A percentile compares a stretch with the other conserved stretches of the same genome.
Conservation (phyloP, 2,113 vertebrate species). For the Marmota flaviventris region DNA sequence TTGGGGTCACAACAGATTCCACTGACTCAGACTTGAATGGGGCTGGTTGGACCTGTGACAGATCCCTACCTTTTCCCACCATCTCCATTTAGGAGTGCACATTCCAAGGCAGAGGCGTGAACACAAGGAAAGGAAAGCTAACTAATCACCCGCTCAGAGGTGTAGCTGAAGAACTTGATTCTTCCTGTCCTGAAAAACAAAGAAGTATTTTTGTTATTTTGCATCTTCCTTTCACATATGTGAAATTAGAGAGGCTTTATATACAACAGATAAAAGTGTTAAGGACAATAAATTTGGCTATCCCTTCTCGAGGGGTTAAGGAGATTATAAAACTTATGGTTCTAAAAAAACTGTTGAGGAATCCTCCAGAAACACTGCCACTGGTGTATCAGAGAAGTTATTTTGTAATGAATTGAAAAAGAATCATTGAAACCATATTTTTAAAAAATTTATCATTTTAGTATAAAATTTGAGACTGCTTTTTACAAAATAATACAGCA, state of each 20-base stretch:
- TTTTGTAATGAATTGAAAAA: constrained; percentile 43
- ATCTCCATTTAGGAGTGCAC: background rate
- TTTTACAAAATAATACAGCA: background rate
- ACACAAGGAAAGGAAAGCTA: background rate
- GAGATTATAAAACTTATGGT: too few relatives aligned
- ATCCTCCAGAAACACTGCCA: background rate
- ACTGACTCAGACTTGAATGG: background rate
- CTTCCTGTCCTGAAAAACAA: background rate
- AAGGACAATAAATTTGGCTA: too few relatives aligned
- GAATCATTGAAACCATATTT: background rate
- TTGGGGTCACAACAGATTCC: background rate
- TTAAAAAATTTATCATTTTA: constrained; percentile 56
- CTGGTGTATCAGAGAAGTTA: background rate
- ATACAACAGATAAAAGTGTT: background rate
- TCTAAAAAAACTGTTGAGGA: too few relatives aligned
- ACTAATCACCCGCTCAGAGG: background rate
- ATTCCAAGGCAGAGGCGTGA: background rate
- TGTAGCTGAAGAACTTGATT: constrained; percentile 25
- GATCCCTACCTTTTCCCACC: background rate
- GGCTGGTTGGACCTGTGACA: background rate
- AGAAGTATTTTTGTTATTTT: constrained; percentile 41
- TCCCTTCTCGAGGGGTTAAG: too few relatives aligned
- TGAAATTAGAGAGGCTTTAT: constrained; percentile 16
- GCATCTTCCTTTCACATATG: background rate
- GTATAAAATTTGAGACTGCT: background rate